Evolutionary conservation across 2,113 vertebrate species (phyloP).

Genomic region (Odontesthes bonariensis): DNA sequence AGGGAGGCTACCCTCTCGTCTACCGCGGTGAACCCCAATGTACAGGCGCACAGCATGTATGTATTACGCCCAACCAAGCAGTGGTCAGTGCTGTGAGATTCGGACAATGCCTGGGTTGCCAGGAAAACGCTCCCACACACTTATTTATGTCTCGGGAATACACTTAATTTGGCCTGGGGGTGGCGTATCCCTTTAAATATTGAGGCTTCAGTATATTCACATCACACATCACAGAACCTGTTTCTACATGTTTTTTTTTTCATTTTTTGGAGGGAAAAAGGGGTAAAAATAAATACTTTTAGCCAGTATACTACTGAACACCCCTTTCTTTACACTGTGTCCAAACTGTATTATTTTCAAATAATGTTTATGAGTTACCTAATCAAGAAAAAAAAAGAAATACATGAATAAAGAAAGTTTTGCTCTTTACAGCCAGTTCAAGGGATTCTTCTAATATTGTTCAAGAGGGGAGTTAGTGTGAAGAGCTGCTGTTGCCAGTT

Average conservation of each 20-base stretch:
- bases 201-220: conserved; percentile 4
- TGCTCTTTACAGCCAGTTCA: conserved; percentile 58
- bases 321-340: conserved; percentile 10
- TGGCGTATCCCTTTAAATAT: no score
- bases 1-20: no score
- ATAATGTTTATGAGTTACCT: conserved; percentile 20
- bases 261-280: neutral
- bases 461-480: conserved; percentile 58
- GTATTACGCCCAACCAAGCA: no score
- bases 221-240: conserved; percentile 7
- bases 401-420: conserved; percentile 40
- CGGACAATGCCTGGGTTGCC: no score
- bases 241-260: neutral
- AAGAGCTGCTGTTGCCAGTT: conserved; percentile 54
- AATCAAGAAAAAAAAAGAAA: conserved; percentile 64
- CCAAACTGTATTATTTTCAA: conserved; percentile 36
- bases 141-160: no score
- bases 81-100: no score
- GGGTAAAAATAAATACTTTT: conserved; percentile 10
- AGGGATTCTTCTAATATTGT: conserved; percentile 71
- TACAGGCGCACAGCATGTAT: no score
- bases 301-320: conserved; percentile 12
- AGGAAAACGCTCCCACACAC: no score
- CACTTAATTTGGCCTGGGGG: no score
- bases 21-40: no score